A percentile compares a stretch with the other conserved stretches of the same genome.
These are phyloP conservation scores for Tetragnatha montana DNA, from an alignment of 2,888 invertebrate genomes.

Conservation along the genomic window DNA sequence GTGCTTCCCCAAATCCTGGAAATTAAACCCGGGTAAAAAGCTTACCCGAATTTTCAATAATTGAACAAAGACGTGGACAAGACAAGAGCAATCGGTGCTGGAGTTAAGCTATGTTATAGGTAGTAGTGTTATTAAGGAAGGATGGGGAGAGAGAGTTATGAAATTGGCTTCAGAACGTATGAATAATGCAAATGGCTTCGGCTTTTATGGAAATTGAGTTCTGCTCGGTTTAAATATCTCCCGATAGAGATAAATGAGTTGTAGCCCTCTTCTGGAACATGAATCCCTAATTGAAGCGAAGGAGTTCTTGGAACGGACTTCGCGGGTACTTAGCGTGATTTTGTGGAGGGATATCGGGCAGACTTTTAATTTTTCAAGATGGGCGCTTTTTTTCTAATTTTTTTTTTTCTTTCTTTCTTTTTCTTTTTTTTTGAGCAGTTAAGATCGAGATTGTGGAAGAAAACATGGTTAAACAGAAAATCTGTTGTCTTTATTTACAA, in stretches of 20 bases:
- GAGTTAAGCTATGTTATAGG: background rate
- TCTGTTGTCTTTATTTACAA: too few species aligned
- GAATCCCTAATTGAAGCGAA: constrained; percentile 15
- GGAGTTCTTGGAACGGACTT: background rate
- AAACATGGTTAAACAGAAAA: too few species aligned
- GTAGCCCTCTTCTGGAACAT: background rate
- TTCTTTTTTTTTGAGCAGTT: background rate
- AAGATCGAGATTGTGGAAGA: too few species aligned
- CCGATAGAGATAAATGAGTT: constrained; percentile 26
- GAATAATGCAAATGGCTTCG: constrained; percentile 23
- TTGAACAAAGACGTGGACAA: background rate
- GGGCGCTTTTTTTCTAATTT: background rate
- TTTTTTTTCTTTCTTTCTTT: background rate
- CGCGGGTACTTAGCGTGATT: background rate
- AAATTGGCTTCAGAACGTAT: background rate
- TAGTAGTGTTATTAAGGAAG: background rate
- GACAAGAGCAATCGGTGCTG: background rate
- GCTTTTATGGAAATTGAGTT: constrained; percentile 17
- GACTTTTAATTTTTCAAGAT: background rate
- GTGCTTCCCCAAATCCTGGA: background rate
- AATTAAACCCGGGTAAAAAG: background rate
- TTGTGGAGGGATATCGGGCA: background rate
- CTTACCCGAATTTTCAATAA: background rate
- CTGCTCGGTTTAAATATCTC: constrained; percentile 19
- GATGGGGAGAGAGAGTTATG: constrained; percentile 7